phyloP scores from a whole-genome alignment of 2,888 invertebrate species.

The Corbicula japonica region DNA sequence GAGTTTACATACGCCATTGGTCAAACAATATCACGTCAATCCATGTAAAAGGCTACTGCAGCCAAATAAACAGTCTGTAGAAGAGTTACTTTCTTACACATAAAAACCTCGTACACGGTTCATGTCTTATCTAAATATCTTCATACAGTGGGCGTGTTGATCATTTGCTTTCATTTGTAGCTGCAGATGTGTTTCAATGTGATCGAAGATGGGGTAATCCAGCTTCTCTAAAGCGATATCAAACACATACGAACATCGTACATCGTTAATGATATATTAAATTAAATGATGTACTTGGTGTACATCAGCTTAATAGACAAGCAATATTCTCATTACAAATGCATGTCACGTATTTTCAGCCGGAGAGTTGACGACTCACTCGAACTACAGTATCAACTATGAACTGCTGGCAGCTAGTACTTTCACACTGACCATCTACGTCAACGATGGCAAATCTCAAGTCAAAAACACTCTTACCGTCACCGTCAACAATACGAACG shows the following conservation, averaged over 20 bases:
- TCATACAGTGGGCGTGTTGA: no score
- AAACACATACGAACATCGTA: no score
- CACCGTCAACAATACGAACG: constrained; percentile 47
- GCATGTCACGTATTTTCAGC: constrained; percentile 18
- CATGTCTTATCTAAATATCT: no score
- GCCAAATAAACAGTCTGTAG: no score
- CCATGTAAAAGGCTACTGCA: no score
- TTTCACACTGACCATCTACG: constrained; percentile 41
- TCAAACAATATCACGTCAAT: no score
- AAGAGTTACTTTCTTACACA: no score
- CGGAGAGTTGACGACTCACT: constrained; percentile 51
- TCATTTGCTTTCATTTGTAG: no score
- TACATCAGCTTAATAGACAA: no score
- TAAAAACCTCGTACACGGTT: no score
- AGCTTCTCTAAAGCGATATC: background rate
- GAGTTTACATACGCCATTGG: no score
- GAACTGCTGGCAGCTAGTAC: constrained; percentile 31
- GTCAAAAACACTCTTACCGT: constrained; percentile 37
- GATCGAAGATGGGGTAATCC: background rate
- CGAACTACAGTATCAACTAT: constrained; percentile 47
- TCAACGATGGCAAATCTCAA: constrained; percentile 50
- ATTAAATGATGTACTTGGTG: no score
- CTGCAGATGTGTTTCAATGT: background rate
- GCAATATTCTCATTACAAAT: background rate
- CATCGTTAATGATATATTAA: background rate